Percentiles rank a stretch among this genome's conserved stretches.
Conservation (phyloP, 2,113 vertebrate species). For the Tylochromis polylepis region DNA sequence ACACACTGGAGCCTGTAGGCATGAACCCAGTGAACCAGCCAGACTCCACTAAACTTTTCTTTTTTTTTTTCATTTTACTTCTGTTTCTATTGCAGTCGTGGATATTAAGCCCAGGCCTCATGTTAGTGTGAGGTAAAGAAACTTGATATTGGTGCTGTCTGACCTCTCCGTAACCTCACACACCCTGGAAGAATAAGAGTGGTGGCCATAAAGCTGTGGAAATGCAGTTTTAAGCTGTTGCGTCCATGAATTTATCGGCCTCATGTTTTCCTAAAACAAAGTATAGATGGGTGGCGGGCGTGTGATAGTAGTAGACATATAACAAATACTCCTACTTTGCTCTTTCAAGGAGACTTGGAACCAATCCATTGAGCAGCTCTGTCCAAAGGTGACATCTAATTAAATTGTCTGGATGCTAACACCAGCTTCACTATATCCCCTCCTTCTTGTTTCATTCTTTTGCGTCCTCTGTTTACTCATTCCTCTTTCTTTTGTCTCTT, state of each 20-base stretch:
- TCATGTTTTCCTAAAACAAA: constrained; percentile 67
- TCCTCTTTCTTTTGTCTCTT: constrained; percentile 22
- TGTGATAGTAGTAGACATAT: constrained; percentile 65
- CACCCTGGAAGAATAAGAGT: neutral
- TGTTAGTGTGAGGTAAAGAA: neutral
- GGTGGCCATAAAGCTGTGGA: constrained; percentile 22
- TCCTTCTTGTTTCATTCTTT: constrained; percentile 8
- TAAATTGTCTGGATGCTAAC: constrained; percentile 71
- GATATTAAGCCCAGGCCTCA: neutral
- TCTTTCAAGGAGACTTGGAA: constrained; percentile 77
- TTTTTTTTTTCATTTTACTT: neutral
- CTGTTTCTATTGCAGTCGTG: neutral
- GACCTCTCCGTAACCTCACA: neutral
- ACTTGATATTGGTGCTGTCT: constrained; percentile 15
- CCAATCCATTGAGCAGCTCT: constrained; percentile 65
- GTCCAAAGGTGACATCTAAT: constrained; percentile 77
- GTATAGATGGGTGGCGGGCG: constrained; percentile 45
- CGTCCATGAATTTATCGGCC: constrained; percentile 58
- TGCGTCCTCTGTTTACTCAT: neutral
- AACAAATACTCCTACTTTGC: constrained; percentile 72
- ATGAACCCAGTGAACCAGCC: neutral
- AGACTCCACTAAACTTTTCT: neutral
- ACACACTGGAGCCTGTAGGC: neutral
- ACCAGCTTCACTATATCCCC: constrained; percentile 27
- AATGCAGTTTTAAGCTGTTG: constrained; percentile 45